A percentile compares a stretch with the other conserved stretches of the same genome.
Evolutionary conservation across 2,888 invertebrate species (phyloP).

Genomic region (Tinea semifulvella): DNA sequence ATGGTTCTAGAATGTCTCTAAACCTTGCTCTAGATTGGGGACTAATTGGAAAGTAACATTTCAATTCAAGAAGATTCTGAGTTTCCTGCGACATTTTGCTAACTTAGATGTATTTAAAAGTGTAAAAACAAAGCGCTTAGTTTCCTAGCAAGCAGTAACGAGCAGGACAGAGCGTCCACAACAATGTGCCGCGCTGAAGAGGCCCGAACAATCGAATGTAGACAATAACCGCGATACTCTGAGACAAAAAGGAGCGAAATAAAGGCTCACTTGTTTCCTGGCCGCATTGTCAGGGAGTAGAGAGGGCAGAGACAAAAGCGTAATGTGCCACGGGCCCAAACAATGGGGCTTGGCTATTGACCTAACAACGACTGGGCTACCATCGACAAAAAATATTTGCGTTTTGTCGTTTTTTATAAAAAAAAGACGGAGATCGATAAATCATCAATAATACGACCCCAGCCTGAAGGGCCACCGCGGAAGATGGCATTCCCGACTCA

Average conservation of each 20-base stretch:
- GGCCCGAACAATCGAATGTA: slow-evolving; percentile 69
- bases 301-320: slow-evolving; percentile 68
- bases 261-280: slow-evolving; percentile 69
- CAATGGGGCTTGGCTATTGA: too few species aligned
- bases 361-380: too few species aligned
- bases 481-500: too few species aligned
- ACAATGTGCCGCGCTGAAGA: slow-evolving; percentile 66
- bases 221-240: slow-evolving; percentile 70
- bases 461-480: too few species aligned
- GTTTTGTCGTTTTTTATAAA: too few species aligned
- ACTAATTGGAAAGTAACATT: not conserved
- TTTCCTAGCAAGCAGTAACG: slow-evolving; percentile 22
- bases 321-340: slow-evolving; percentile 68
- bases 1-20: too few species aligned
- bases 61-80: not conserved
- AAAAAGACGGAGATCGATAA: too few species aligned
- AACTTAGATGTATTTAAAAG: not conserved
- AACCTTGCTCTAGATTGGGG: too few species aligned
- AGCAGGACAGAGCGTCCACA: slow-evolving; percentile 23
- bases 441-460: too few species aligned
- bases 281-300: slow-evolving; percentile 67
- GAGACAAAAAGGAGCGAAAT: slow-evolving; percentile 70
- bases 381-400: too few species aligned
- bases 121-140: not conserved
- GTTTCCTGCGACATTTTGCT: too few species aligned